Evolutionary conservation across 1,140 invertebrate genomes (phyloP).

Genomic region (Globodera ellingtonae): DNA sequence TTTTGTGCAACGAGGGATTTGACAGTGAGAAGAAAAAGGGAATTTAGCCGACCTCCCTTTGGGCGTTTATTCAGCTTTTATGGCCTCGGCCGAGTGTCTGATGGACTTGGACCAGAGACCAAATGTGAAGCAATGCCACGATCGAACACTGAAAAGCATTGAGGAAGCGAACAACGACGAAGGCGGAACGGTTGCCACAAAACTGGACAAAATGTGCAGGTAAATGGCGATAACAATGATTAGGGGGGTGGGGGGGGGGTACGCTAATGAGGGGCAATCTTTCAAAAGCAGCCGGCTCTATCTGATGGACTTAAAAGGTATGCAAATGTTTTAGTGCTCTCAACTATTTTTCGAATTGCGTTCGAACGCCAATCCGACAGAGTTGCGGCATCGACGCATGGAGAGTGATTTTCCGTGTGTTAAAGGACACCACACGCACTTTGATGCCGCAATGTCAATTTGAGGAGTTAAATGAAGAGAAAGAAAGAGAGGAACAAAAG

Average conservation of each 20-base stretch:
- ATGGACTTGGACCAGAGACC: conserved; percentile 62
- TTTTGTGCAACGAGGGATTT: conserved; percentile 64
- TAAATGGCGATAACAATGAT: background rate
- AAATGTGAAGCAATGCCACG: conserved; percentile 61
- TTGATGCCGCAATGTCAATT: conserved; percentile 62
- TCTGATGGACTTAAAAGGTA: background rate
- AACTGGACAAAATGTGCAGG: conserved; percentile 51
- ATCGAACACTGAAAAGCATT: conserved; percentile 60
- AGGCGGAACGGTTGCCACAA: conserved; percentile 51
- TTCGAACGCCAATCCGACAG: conserved; percentile 54
- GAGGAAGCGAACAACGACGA: conserved; percentile 58
- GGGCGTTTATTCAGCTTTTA: conserved; percentile 55
- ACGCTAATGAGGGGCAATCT: background rate
- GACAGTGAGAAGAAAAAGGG: conserved; percentile 52
- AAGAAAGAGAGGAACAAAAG: background rate
- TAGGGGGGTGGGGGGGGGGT: too few relatives aligned
- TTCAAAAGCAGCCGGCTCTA: background rate
- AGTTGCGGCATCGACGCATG: conserved; percentile 60
- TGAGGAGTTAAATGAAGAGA: conserved; percentile 33
- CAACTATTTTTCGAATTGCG: conserved; percentile 63
- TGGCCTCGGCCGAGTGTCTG: conserved; percentile 61
- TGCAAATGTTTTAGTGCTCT: conserved; percentile 51
- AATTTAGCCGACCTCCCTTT: background rate
- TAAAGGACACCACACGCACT: conserved; percentile 64
- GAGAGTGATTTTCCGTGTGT: conserved; percentile 63